phyloP scores from a whole-genome alignment of 2,113 vertebrate genomes.

The Chaetura pelagica region DNA sequence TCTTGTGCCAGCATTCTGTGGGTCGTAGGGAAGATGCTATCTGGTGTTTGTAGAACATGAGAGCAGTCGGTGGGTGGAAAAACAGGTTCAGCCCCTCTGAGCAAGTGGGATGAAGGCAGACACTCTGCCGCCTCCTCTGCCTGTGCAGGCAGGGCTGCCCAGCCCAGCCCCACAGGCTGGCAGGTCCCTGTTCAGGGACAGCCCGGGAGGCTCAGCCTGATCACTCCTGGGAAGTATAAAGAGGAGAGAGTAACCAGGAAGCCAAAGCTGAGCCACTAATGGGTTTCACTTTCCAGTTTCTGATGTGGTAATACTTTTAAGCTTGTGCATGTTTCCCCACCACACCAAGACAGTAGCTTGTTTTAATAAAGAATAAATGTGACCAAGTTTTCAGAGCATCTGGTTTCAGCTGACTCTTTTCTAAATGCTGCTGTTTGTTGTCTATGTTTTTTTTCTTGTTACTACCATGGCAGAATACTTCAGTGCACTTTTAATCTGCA shows the following conservation, averaged over 20 bases:
- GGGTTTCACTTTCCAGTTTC: slow-evolving; percentile 39
- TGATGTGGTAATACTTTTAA: neutral
- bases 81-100: neutral
- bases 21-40: neutral
- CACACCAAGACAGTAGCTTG: neutral
- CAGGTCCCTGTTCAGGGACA: rapidly evolving
- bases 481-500: neutral
- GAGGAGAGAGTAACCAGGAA: slow-evolving; percentile 19
- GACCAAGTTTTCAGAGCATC: neutral
- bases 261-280: neutral
- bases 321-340: neutral
- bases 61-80: neutral
- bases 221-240: neutral
- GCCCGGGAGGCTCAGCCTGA: neutral
- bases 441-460: neutral
- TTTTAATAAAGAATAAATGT: neutral
- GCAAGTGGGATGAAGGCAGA: neutral
- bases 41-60: neutral
- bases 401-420: neutral
- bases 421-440: neutral
- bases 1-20: neutral
- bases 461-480: neutral
- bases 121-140: neutral
- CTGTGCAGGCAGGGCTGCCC: neutral
- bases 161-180: neutral